Evolutionary conservation across 1,140 invertebrate genomes (phyloP), one percentile per base, ranked within the genome.

Genomic region (Drosophila pectinifera): DNA sequence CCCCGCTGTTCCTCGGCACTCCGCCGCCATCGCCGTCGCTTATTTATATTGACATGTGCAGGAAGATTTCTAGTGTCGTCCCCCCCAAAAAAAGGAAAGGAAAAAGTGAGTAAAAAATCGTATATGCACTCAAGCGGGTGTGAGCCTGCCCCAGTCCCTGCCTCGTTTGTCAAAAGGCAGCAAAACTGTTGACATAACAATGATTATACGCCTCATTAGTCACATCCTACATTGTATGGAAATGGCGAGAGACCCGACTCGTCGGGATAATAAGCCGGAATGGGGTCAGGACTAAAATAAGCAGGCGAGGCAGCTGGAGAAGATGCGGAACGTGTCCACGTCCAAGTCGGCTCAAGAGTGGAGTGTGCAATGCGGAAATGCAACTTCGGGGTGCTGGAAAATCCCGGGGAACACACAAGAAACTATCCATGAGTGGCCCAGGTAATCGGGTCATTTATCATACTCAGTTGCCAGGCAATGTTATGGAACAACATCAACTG

Each of bases 191-290:
- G 84, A 89, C 84, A 89, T 90, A 89, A 89, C 84, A 90, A 89
- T 89, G 84, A 89, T 89, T 89, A 89, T 89, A 90, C 85, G 84
- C 80, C 84, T 89, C 84, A 89, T 89, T 89, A 89, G 84, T 84
- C 83, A 89, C 80, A 90, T 89, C 78, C 78, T 61, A 54, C 51
- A 59, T 73, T 73, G 45, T 42, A 46, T 56, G 43, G 68, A 46
- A 73, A 64, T 76, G 72, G 67, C 69, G 59, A 69, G 28, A 39
- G 67, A 72, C 43, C 42, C 18, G 13, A 36, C 18, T 20, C 18
- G 13, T 51, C 18, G 54, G 31, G 45, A 72, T 73, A 72, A 73
- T 73, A 73, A 73, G 69, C 69, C 55, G 13, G 45, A 51, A 68
- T 51, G 48, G 31, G 45, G 20, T 46, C 59, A 65, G 59, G 26